phyloP scores from a whole-genome alignment of 2,797 vertebrate species.

The Acrossocheilus wenchowensis region DNA sequence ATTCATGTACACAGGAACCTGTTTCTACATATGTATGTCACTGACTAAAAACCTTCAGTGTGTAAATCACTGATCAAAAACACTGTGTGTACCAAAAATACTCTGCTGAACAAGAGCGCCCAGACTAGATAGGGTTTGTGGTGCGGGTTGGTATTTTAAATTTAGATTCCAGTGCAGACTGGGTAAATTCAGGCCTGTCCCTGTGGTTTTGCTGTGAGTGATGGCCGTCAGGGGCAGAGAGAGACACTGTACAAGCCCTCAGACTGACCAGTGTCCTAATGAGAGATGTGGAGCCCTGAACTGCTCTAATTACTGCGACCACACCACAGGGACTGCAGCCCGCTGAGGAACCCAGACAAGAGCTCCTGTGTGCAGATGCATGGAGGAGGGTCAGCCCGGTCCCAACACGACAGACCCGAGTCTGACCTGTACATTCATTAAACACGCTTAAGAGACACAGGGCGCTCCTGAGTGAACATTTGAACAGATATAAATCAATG shows the following conservation, averaged over 20 bases:
- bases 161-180: conserved; percentile 76
- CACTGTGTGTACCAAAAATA: conserved; percentile 73
- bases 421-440: conserved; percentile 44
- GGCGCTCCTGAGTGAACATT: not conserved
- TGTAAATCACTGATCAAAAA: conserved; percentile 57
- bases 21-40: not conserved
- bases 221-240: conserved; percentile 59
- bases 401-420: conserved; percentile 34
- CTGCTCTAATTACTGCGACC: conserved; percentile 77
- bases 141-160: conserved; percentile 72
- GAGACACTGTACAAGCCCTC: conserved; percentile 70
- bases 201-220: conserved; percentile 69
- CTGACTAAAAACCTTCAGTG: not conserved
- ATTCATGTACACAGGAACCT: not conserved
- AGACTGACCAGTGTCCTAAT: conserved; percentile 78
- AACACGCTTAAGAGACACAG: conserved; percentile 14
- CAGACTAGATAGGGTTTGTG: conserved; percentile 81
- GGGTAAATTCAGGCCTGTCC: conserved; percentile 74
- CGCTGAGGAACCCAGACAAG: conserved; percentile 56
- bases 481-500: not conserved
- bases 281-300: conserved; percentile 72
- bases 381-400: conserved; percentile 30
- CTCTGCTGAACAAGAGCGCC: conserved; percentile 71
- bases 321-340: conserved; percentile 66
- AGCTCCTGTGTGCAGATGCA: conserved; percentile 54